Evolutionary conservation across 2,797 vertebrate species (phyloP), one percentile per base, ranked within the genome.

Genomic region (Pangasius sanitwongsei): DNA sequence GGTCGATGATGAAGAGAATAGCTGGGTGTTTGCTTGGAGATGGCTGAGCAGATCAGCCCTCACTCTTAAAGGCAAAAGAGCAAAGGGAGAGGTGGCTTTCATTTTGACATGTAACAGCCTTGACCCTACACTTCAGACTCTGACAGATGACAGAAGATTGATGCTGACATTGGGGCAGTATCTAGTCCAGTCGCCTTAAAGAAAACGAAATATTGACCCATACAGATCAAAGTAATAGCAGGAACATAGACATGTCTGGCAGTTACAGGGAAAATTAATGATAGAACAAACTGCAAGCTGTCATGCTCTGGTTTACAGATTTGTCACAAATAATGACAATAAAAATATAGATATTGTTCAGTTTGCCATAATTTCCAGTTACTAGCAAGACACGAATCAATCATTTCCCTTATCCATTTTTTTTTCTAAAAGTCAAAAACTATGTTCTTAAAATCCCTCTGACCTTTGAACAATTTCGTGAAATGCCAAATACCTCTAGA

Each of bases 61-160:
- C 92, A 95, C 93, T 93, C 93, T 95, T 94, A 95, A 92, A 94
- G 95, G 92, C 53, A 65, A 95, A 94, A 93, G 93, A 91, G 85
- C 93, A 94, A 92, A 93, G 92, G 93, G 91, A 96, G 93, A 95
- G 91, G 91, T 94, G 94, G 94, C 94, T 95, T 95, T 95, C 93
- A 93, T 93, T 92, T 94, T 95, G 95, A 96, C 94, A 93, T 91
- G 93, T 94, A 94, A 94, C 95, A 93, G 93, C 91, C 92, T 89
- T 95, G 95, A 96, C 95, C 95, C 89, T 72, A 74, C 88, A 93
- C 93, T 95, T 91, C 91, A 89, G 91, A 91, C 91, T 86, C 89
- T 96, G 95, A 96, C 96, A 96, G 93, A 93, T 96, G 95, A 96
- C 94, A 93, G 93, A 89, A 95, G 96, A 96, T 94, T 96, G 95